phyloP scores from a whole-genome alignment of 2,888 invertebrate genomes.

The Nemoura dubitans region DNA sequence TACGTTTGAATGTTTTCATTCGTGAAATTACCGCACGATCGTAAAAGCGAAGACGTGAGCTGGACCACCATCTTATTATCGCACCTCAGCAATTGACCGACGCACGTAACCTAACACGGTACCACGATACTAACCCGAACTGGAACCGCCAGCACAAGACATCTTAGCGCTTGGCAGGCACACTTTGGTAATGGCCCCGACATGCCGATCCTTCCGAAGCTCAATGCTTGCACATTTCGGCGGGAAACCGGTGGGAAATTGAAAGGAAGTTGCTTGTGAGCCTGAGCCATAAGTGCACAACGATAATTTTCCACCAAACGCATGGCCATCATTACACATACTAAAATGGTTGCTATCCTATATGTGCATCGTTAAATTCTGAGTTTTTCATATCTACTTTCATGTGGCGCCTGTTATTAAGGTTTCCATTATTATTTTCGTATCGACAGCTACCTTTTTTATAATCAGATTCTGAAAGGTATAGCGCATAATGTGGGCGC shows the following conservation, averaged over 20 bases:
- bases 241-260: background rate
- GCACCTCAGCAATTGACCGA: background rate
- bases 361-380: too few relatives aligned
- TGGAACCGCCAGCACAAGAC: background rate
- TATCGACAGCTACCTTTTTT: background rate
- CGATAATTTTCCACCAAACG: background rate
- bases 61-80: background rate
- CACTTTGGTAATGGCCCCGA: background rate
- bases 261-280: too few relatives aligned
- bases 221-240: too few relatives aligned
- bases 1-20: background rate
- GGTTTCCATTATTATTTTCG: background rate
- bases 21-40: conserved; percentile 4
- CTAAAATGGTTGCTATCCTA: too few relatives aligned
- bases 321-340: background rate
- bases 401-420: background rate
- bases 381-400: background rate
- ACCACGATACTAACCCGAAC: background rate
- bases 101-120: background rate
- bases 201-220: background rate
- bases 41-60: background rate
- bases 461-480: conserved; percentile 12
- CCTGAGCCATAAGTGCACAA: background rate
- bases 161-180: background rate
- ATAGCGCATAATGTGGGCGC: background rate